Evolutionary conservation across 2,888 invertebrate genomes (phyloP).

Genomic region (Andrena haemorrhoa): DNA sequence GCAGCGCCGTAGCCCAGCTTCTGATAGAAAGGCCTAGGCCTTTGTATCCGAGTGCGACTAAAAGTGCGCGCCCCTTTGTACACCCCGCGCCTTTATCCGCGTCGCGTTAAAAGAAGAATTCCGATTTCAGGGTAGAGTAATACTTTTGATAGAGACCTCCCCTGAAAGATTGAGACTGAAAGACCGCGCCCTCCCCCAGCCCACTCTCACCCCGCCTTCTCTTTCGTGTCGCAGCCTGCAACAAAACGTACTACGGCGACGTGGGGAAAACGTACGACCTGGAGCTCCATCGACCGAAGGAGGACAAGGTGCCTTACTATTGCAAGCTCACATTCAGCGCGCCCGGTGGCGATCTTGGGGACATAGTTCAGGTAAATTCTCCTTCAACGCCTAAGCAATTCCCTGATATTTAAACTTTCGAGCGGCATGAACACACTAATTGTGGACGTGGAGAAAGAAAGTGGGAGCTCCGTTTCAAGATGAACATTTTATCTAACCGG

Average conservation of each 20-base stretch:
- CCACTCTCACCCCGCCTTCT: not conserved
- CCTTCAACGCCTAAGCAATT: too few species aligned
- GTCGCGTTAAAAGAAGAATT: constrained; percentile 9
- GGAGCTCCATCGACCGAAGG: constrained; percentile 93
- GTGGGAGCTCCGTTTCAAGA: too few species aligned
- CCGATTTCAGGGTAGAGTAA: constrained; percentile 11
- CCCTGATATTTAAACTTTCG: too few species aligned
- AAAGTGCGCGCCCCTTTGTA: not conserved
- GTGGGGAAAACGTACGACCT: constrained; percentile 94
- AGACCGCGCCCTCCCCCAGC: not conserved
- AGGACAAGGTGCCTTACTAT: constrained; percentile 94
- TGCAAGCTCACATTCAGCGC: constrained; percentile 95
- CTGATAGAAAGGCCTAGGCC: not conserved
- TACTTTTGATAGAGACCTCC: constrained; percentile 11
- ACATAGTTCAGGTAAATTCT: constrained; percentile 91
- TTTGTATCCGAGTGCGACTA: not conserved
- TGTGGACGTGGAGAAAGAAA: too few species aligned
- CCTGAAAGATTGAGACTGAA: constrained; percentile 13
- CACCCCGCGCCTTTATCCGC: not conserved
- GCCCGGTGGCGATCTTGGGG: constrained; percentile 93
- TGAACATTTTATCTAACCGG: too few species aligned
- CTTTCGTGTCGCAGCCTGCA: constrained; percentile 89
- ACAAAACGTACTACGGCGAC: constrained; percentile 95
- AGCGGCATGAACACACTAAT: too few species aligned
- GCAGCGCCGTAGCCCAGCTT: not conserved